Evolutionary conservation across 2,113 vertebrate species (phyloP).

Genomic region (Trichechus manatus): DNA sequence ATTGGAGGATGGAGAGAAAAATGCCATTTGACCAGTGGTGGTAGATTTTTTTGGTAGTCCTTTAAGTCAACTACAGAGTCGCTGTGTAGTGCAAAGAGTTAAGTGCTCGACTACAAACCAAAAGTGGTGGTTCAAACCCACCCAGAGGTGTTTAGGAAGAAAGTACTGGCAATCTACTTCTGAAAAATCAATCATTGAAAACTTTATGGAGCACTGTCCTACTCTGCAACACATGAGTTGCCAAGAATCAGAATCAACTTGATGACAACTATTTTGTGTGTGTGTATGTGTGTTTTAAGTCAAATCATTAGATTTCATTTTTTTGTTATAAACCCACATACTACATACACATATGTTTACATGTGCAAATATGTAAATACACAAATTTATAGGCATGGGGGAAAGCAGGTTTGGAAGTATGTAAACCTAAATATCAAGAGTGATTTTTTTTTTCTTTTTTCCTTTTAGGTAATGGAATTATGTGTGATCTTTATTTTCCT

Average conservation of each 20-base stretch:
- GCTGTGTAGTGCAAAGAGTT: background rate
- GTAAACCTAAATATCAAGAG: background rate
- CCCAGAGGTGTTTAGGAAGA: background rate
- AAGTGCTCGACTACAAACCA: background rate
- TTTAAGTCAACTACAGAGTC: conserved; percentile 16
- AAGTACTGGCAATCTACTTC: background rate
- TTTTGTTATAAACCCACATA: background rate
- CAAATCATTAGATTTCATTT: background rate
- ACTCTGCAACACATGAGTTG: background rate
- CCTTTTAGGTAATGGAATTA: conserved; percentile 34
- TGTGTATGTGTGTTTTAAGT: background rate
- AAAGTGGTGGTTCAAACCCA: background rate
- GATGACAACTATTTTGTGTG: background rate
- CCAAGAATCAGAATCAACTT: background rate
- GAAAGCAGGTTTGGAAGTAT: background rate
- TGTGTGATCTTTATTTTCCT: background rate
- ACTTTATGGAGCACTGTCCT: background rate
- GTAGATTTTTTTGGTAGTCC: conserved; percentile 51
- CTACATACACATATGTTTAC: background rate
- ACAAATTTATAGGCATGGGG: background rate
- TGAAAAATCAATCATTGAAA: background rate
- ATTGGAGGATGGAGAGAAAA: conserved; percentile 67
- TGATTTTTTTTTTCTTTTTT: background rate
- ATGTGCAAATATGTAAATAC: too few relatives aligned
- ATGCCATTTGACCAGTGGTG: conserved; percentile 62